These are phyloP conservation scores for Clanis bilineata DNA, from an alignment of 2,888 invertebrate species.

Conservation along the genomic window DNA sequence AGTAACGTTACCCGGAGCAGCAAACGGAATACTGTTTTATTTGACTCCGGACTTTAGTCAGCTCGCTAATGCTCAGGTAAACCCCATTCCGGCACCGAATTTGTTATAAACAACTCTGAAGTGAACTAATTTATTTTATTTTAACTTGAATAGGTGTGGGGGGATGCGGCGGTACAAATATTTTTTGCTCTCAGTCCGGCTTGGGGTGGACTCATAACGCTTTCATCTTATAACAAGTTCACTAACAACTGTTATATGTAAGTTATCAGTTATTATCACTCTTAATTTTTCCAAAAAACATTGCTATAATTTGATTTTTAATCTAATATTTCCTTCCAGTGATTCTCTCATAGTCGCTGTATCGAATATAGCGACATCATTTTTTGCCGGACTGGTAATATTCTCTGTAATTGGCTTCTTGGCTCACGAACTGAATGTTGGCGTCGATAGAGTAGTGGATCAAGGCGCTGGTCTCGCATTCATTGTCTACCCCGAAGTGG, in stretches of 20 bases:
- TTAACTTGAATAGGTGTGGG: constrained; percentile 85
- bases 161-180: constrained; percentile 92
- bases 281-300: neutral
- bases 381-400: constrained; percentile 91
- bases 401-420: constrained; percentile 92
- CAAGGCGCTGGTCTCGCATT: constrained; percentile 91
- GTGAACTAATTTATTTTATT: neutral
- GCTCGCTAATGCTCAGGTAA: constrained; percentile 86
- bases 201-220: constrained; percentile 93
- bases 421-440: constrained; percentile 87
- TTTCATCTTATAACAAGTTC: constrained; percentile 93
- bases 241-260: constrained; percentile 91
- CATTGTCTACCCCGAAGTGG: constrained; percentile 93
- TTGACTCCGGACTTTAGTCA: constrained; percentile 89
- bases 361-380: constrained; percentile 89
- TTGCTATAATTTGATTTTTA: constrained; percentile 9
- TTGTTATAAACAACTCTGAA: neutral
- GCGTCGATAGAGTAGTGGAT: constrained; percentile 87
- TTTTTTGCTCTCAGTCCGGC: constrained; percentile 93
- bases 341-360: constrained; percentile 89
- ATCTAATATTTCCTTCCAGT: constrained; percentile 60
- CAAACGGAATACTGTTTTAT: constrained; percentile 89
- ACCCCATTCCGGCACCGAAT: neutral
- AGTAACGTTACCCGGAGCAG: constrained; percentile 89
- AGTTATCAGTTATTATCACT: constrained; percentile 38